Conservation (phyloP, 2,888 invertebrate species). For the Caenorhabditis zanzibari region DNA sequence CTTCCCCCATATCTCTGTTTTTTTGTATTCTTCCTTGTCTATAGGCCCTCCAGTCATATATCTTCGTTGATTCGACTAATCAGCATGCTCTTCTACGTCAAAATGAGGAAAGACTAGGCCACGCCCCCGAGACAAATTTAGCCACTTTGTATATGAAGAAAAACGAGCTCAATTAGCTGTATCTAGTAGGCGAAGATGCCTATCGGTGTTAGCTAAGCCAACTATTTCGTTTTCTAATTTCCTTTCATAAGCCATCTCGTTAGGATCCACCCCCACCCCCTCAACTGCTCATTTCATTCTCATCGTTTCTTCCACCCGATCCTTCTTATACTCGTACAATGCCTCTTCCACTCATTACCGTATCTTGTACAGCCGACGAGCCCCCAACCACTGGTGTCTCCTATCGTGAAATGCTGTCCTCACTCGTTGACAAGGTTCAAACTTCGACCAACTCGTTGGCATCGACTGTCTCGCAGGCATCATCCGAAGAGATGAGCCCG, state of each 20-base stretch:
- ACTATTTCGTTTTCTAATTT: slow-evolving; percentile 9
- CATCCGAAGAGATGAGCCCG: slow-evolving; percentile 66
- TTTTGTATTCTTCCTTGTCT: slow-evolving; percentile 42
- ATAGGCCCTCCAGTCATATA: slow-evolving; percentile 4
- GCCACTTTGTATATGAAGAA: slow-evolving; percentile 38
- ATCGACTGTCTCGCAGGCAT: slow-evolving; percentile 73
- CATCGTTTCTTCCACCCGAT: neutral
- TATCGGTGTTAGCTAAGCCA: slow-evolving; percentile 1
- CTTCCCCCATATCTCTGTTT: no score
- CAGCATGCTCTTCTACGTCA: slow-evolving; percentile 20
- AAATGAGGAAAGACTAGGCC: slow-evolving; percentile 22
- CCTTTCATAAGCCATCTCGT: slow-evolving; percentile 1
- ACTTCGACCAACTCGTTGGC: slow-evolving; percentile 75
- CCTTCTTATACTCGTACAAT: neutral
- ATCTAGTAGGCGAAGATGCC: neutral
- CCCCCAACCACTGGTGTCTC: slow-evolving; percentile 8
- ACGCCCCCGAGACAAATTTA: slow-evolving; percentile 48
- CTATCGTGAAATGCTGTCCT: slow-evolving; percentile 71
- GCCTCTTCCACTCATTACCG: slow-evolving; percentile 53
- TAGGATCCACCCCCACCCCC: slow-evolving; percentile 23
- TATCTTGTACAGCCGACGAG: slow-evolving; percentile 47
- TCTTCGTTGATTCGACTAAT: slow-evolving; percentile 42
- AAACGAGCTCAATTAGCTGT: slow-evolving; percentile 55
- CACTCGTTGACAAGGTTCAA: slow-evolving; percentile 74
- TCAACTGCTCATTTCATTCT: slow-evolving; percentile 8